phyloP scores from a whole-genome alignment of 2,113 vertebrate genomes.

The Macaca nemestrina region DNA sequence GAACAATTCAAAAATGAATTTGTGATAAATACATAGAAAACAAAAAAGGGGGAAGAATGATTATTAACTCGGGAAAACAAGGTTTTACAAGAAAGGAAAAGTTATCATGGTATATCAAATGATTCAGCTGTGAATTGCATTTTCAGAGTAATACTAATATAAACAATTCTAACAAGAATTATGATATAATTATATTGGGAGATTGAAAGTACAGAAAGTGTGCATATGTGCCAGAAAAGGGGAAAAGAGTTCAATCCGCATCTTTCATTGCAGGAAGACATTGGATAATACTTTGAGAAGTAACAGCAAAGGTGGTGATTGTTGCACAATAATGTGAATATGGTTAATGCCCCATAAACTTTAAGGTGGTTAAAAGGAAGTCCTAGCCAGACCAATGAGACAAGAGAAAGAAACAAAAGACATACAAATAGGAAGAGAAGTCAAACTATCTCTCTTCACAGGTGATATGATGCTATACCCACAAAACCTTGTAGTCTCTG shows the following conservation, averaged over 20 bases:
- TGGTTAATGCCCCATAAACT: not conserved
- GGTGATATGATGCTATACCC: too few relatives aligned
- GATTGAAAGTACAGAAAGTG: not conserved
- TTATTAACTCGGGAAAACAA: constrained; percentile 9
- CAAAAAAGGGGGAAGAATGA: not conserved
- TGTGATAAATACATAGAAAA: not conserved
- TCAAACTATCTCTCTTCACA: too few relatives aligned
- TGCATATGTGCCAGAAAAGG: not conserved
- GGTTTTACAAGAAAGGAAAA: not conserved
- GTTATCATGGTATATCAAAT: not conserved
- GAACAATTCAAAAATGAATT: not conserved
- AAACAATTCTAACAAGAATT: constrained; percentile 26
- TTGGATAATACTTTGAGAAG: not conserved
- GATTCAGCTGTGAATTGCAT: not conserved
- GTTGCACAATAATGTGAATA: not conserved
- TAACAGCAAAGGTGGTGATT: not conserved
- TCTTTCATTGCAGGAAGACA: not conserved
- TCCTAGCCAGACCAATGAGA: too few relatives aligned
- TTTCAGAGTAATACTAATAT: constrained; percentile 3
- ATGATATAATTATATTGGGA: not conserved
- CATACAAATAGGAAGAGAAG: too few relatives aligned
- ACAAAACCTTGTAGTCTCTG: too few relatives aligned
- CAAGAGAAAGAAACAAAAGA: too few relatives aligned
- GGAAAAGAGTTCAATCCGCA: not conserved
- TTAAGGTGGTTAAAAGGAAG: not conserved